phyloP scores from a whole-genome alignment of 2,113 vertebrate genomes.

The Orthochromis malagaraziensis region DNA sequence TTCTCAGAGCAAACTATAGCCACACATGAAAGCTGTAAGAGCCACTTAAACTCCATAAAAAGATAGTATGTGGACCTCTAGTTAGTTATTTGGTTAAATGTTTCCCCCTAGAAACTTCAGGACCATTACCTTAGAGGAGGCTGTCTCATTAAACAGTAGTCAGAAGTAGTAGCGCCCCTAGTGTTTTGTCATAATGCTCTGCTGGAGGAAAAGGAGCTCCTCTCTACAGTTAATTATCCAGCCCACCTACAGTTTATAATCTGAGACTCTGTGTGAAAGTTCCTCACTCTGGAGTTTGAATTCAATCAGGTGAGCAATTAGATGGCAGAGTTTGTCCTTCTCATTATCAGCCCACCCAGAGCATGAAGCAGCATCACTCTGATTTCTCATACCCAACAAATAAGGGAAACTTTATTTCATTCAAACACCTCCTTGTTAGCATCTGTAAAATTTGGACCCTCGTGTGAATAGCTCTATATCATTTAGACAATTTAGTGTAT shows the following conservation, averaged over 20 bases:
- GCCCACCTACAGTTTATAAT: conserved; percentile 13
- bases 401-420: not conserved
- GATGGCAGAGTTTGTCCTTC: not conserved
- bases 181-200: not conserved
- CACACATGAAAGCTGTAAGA: not conserved
- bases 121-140: not conserved
- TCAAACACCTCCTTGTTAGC: not conserved
- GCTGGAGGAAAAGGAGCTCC: not conserved
- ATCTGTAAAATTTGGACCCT: not conserved
- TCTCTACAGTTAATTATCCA: conserved; percentile 3
- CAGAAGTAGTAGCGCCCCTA: not conserved
- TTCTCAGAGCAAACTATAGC: not conserved
- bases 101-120: not conserved
- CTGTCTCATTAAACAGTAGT: not conserved
- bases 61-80: not conserved
- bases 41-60: not conserved
- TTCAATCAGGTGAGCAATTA: not conserved
- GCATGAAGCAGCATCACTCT: not conserved
- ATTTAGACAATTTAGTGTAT: not conserved
- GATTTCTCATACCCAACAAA: not conserved
- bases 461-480: not conserved
- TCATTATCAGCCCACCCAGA: not conserved
- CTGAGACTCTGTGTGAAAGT: not conserved
- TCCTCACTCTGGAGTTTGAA: not conserved
- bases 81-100: not conserved